phyloP scores from a whole-genome alignment of 1,140 invertebrate species.

The Drosophila repleta region DNA sequence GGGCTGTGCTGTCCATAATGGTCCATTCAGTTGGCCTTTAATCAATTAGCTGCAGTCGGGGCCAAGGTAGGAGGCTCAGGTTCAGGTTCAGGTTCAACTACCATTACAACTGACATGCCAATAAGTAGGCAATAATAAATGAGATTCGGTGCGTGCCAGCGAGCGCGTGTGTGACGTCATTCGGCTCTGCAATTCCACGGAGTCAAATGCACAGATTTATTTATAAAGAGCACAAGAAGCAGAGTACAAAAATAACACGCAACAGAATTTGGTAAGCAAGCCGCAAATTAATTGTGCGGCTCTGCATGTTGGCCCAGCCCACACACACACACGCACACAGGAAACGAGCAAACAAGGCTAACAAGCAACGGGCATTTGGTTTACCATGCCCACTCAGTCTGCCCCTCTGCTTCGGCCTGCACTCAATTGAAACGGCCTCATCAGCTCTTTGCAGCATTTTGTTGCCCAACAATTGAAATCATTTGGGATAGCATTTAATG shows the following conservation, averaged over 20 bases:
- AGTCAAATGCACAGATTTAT: conserved; percentile 70
- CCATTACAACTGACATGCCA: conserved; percentile 15
- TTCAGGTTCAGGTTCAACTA: not conserved
- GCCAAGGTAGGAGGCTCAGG: not conserved
- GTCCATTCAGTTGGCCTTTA: conserved; percentile 42
- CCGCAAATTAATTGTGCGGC: conserved; percentile 69
- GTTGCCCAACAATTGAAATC: conserved; percentile 3
- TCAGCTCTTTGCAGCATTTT: not conserved
- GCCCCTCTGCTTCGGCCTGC: not conserved
- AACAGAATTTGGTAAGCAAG: conserved; percentile 47
- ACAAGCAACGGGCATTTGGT: conserved; percentile 22
- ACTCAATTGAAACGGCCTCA: not conserved
- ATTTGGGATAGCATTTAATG: conserved; percentile 17
- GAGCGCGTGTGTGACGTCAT: conserved; percentile 56
- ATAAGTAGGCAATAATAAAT: conserved; percentile 47
- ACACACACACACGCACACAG: conserved; percentile 36
- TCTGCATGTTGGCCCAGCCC: conserved; percentile 38
- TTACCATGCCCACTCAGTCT: not conserved
- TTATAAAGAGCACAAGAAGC: conserved; percentile 48
- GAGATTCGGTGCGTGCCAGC: not conserved
- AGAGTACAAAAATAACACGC: conserved; percentile 36
- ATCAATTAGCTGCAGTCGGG: conserved; percentile 61
- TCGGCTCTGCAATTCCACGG: conserved; percentile 59
- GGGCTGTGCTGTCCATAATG: conserved; percentile 14
- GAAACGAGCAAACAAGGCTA: conserved; percentile 23